Evolutionary conservation across 2,113 vertebrate species (phyloP).

Genomic region (Dunckerocampus dactyliophorus): DNA sequence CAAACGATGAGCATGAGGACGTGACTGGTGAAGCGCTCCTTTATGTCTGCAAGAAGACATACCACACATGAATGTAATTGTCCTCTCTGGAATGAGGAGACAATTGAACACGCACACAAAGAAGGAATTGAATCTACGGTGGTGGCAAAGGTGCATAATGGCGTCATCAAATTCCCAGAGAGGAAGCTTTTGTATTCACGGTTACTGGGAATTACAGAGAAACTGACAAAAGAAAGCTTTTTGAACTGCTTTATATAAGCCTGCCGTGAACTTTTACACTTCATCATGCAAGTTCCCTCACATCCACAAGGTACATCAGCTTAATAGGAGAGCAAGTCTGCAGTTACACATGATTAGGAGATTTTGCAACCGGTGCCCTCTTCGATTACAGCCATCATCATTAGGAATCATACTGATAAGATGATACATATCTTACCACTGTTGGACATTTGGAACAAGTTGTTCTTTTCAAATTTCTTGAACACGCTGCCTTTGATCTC

Average conservation of each 20-base stretch:
- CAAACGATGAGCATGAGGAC: constrained; percentile 95
- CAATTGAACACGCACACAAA: background rate
- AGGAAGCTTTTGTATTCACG: background rate
- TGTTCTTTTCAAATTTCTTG: constrained; percentile 99
- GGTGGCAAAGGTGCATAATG: background rate
- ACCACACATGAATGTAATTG: background rate
- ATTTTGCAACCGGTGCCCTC: background rate
- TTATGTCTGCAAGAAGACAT: constrained; percentile 82
- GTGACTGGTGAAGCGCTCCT: constrained; percentile 95
- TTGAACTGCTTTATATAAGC: background rate
- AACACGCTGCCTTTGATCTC: constrained; percentile 99
- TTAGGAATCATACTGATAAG: background rate
- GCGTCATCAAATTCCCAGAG: background rate
- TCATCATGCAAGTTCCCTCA: background rate
- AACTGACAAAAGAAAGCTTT: no score
- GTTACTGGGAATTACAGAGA: background rate
- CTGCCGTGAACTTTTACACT: background rate
- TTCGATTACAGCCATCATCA: no score
- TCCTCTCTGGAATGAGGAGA: no score
- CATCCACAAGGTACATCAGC: no score
- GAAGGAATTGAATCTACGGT: background rate
- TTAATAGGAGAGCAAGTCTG: no score
- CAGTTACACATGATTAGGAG: background rate
- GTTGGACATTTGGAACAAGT: constrained; percentile 98
- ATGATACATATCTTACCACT: constrained; percentile 78